Conservation (phyloP, 2,113 vertebrate genomes). For the Cacatua alba region DNA sequence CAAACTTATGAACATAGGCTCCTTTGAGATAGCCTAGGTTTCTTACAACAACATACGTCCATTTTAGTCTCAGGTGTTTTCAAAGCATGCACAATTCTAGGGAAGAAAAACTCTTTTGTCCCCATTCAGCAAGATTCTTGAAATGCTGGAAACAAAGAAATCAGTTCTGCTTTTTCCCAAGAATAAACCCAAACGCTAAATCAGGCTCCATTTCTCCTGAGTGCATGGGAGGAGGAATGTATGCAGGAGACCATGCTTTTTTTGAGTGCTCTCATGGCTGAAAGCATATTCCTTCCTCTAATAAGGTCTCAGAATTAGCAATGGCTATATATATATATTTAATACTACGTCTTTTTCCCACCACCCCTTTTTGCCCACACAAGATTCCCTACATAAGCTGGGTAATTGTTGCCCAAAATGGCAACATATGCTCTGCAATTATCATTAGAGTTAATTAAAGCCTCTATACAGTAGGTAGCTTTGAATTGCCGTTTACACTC, state of each 20-base stretch:
- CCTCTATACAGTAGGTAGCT: slow-evolving; percentile 19
- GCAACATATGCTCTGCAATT: slow-evolving; percentile 60
- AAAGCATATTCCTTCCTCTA: background rate
- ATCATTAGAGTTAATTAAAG: slow-evolving; percentile 70
- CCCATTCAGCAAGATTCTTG: background rate
- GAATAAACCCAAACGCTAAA: background rate
- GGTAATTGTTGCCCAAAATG: slow-evolving; percentile 55
- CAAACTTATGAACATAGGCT: background rate
- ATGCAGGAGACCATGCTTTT: accelerated
- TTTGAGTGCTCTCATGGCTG: background rate
- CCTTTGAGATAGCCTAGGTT: background rate
- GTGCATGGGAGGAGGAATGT: background rate
- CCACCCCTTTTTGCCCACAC: background rate
- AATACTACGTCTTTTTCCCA: background rate
- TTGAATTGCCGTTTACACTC: slow-evolving; percentile 42
- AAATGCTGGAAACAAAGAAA: background rate
- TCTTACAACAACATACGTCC: accelerated
- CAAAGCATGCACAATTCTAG: background rate
- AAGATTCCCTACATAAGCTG: background rate
- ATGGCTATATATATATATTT: background rate
- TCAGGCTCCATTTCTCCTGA: background rate
- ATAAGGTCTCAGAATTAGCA: background rate
- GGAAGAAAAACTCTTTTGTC: background rate
- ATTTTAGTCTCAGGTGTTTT: background rate
- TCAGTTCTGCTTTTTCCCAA: background rate